phyloP scores from a whole-genome alignment of 2,797 vertebrate species.

The Todus mexicanus region DNA sequence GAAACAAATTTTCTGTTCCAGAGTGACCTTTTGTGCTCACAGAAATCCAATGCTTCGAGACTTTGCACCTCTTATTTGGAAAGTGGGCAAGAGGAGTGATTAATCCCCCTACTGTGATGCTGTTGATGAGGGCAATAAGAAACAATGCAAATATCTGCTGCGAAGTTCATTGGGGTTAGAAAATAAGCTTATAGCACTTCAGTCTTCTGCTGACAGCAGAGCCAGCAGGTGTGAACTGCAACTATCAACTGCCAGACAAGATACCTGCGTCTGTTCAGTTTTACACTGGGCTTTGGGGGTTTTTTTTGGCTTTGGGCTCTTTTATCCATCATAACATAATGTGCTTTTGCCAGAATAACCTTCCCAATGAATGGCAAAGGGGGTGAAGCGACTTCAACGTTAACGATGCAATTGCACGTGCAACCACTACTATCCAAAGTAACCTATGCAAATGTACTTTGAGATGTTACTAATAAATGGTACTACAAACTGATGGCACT shows the following conservation, averaged over 20 bases:
- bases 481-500: neutral
- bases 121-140: constrained; percentile 33
- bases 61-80: constrained; percentile 51
- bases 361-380: neutral
- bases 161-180: constrained; percentile 73
- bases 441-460: neutral
- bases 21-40: constrained; percentile 19
- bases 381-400: neutral
- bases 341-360: neutral
- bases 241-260: neutral
- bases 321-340: neutral
- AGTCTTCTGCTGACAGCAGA: neutral
- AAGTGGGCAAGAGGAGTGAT: neutral
- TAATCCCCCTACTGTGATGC: neutral
- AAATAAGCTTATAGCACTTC: constrained; percentile 78
- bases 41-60: constrained; percentile 37
- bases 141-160: constrained; percentile 83
- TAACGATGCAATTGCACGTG: neutral
- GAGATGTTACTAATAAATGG: neutral
- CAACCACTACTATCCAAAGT: neutral
- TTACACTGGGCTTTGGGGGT: neutral
- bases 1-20: neutral
- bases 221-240: neutral
- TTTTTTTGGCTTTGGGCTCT: neutral
- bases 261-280: constrained; percentile 10